Base-by-base conservation (phyloP, 2,797 vertebrate genomes). In the Lepus townsendii region DNA sequence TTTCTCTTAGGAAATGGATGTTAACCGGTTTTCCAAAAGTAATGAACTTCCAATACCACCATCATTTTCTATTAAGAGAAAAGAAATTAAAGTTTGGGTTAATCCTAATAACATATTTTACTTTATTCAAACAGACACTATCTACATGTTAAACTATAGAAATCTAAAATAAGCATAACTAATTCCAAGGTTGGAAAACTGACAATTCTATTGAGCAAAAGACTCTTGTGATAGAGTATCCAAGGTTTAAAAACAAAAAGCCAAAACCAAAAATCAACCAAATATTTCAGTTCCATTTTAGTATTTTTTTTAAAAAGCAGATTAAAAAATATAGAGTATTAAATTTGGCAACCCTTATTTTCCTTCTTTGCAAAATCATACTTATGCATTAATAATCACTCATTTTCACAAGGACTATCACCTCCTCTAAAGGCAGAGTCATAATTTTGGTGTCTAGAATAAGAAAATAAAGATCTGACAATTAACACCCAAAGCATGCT, bases 21-120 rank as follows among this genome's bases (percentile, higher is more conserved):
- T 99, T 99, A 99, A 98, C 98, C 98, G 96, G 98, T 98, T 98
- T 99, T 98, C 98, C 99, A 98, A 96, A 98, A 98, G 98, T 98
- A 98, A 98, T 95, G 98, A 98, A 99, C 98, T 98, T 99, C 98
- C 85, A 98, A 98, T 95, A 98, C 95, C 98, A 97, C 98, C 95
- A 97, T 98, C 99, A 99, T 99, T 98, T 99, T 99, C 99, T 98
- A 84, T 32, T 90, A 95, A 87, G 94, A 97, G 72, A 93, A 88
- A 95, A 97, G 72, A 93, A 97, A 97, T 80, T 22, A 93, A 85
- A 89, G 13, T 75, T 92, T 38, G 35, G 47, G 91, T 95, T 95
- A 92, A 66, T 54, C 78, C 82, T 89, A 94, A 83, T 90, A 89
- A 94, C 27, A 52, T 63, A 89, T 87, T 95, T 93, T 65, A 95